phyloP scores from a whole-genome alignment of 2,113 vertebrate genomes.

The Dicaeum eximium region DNA sequence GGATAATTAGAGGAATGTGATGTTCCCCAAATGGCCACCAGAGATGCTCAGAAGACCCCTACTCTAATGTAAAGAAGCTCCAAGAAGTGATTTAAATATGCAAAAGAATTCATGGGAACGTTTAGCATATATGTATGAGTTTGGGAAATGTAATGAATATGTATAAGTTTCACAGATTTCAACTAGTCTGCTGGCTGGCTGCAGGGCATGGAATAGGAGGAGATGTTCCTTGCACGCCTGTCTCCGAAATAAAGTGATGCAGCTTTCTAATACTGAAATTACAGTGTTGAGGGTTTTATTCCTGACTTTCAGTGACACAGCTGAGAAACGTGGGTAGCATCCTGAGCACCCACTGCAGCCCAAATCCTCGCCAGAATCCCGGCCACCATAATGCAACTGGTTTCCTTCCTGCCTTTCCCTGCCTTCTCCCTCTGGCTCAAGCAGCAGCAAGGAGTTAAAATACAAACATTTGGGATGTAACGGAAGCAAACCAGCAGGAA shows the following conservation, averaged over 20 bases:
- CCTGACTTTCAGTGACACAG: neutral
- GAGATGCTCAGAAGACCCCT: neutral
- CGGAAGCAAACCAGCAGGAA: neutral
- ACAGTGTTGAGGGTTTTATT: neutral
- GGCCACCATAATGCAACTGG: rapidly evolving
- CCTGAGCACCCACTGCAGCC: neutral
- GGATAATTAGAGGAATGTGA: neutral
- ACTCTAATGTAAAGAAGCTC: neutral
- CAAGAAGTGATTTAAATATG: neutral
- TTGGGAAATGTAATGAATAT: neutral
- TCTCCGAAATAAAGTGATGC: rapidly evolving
- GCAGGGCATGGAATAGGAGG: neutral
- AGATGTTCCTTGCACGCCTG: neutral
- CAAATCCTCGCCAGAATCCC: neutral
- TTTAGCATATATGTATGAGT: neutral
- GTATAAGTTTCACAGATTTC: neutral
- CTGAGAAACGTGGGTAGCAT: neutral
- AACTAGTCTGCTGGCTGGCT: neutral
- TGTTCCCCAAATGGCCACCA: neutral
- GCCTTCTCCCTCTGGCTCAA: neutral
- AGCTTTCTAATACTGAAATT: neutral
- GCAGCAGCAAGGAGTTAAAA: neutral
- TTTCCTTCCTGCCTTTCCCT: neutral
- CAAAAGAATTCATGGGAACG: neutral
- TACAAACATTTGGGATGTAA: neutral